Conservation (phyloP, 2,888 invertebrate genomes). For the Poecilus cupreus region DNA sequence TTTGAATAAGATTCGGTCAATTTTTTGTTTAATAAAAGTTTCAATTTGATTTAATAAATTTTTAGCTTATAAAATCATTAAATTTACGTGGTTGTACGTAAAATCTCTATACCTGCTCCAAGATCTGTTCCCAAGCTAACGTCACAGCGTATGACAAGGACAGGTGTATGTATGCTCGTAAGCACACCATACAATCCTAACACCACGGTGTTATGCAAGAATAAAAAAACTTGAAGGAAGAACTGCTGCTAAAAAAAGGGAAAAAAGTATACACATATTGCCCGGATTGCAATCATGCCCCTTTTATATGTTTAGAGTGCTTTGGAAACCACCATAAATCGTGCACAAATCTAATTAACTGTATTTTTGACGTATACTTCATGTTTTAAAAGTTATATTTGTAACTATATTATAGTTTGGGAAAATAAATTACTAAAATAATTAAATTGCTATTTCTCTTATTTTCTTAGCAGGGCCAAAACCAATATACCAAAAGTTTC, state of each 20-base stretch:
- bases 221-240: constrained; percentile 26
- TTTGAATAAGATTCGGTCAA: too few relatives aligned
- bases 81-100: too few relatives aligned
- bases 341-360: constrained; percentile 7
- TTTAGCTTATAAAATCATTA: too few relatives aligned
- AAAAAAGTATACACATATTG: constrained; percentile 23
- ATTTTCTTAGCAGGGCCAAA: constrained; percentile 7
- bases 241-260: constrained; percentile 20
- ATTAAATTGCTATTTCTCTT: constrained; percentile 20
- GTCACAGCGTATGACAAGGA: too few relatives aligned
- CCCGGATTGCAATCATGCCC: constrained; percentile 20
- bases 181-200: too few relatives aligned
- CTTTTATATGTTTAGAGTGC: constrained; percentile 14
- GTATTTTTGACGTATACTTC: background rate
- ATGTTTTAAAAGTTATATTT: constrained; percentile 26
- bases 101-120: too few relatives aligned
- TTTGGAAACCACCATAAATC: constrained; percentile 20
- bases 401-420: constrained; percentile 23
- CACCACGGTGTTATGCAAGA: constrained; percentile 22
- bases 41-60: too few relatives aligned
- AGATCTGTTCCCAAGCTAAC: too few relatives aligned
- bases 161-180: too few relatives aligned
- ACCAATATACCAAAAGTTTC: constrained; percentile 20
- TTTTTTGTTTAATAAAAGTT: too few relatives aligned
- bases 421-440: constrained; percentile 26